These are phyloP conservation scores for Characodon lateralis DNA, from an alignment of 2,797 vertebrate species.

Conservation along the genomic window DNA sequence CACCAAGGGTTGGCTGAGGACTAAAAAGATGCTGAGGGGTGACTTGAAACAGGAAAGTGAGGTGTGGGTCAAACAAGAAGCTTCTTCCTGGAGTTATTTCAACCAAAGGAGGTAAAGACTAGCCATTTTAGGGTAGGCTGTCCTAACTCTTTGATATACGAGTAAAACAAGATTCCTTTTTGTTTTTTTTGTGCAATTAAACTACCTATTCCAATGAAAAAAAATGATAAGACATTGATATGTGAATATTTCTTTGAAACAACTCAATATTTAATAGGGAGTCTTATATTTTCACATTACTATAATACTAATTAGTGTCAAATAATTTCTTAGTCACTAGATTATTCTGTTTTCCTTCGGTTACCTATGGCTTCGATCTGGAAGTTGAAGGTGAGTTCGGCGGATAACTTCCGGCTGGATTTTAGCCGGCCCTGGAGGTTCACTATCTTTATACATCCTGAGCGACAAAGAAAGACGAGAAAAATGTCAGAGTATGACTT, in stretches of 20 bases:
- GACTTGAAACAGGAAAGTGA: too few relatives aligned
- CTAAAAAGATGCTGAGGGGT: too few relatives aligned
- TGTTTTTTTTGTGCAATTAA: neutral
- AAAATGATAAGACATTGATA: neutral
- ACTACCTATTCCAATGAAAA: neutral
- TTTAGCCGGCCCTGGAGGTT: slow-evolving; percentile 94
- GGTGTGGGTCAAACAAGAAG: too few relatives aligned
- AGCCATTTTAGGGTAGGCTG: neutral
- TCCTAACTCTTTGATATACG: neutral
- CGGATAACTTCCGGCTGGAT: slow-evolving; percentile 92
- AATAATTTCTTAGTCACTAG: neutral
- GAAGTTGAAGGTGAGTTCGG: slow-evolving; percentile 94
- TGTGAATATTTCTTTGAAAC: neutral
- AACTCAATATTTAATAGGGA: neutral
- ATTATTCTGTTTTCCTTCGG: slow-evolving; percentile 1
- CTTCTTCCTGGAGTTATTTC: too few relatives aligned
- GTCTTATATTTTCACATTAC: neutral
- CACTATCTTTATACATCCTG: slow-evolving; percentile 96
- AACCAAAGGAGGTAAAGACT: neutral
- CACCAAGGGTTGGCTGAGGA: too few relatives aligned
- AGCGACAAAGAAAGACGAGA: neutral
- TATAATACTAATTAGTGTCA: neutral
- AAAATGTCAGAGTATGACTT: neutral
- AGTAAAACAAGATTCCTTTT: neutral
- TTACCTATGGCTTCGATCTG: slow-evolving; percentile 93